Conservation (phyloP, 1,140 invertebrate species). For the Cryptotermes secundus region DNA sequence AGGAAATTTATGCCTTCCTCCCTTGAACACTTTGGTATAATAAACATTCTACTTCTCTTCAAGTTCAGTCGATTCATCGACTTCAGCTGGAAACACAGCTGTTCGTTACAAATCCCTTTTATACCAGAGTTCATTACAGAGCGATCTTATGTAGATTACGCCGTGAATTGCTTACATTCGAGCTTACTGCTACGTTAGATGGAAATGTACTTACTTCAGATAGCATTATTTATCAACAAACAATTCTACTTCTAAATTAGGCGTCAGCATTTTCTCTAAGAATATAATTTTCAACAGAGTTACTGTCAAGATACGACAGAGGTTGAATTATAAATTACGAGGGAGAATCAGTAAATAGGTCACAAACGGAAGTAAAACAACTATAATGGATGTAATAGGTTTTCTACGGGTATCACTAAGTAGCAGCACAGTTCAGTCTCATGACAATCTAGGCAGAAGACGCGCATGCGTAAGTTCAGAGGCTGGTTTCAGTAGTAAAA, state of each 20-base stretch:
- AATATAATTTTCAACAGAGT: too few relatives aligned
- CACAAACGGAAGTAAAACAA: too few relatives aligned
- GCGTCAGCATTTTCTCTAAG: not conserved
- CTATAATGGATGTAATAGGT: too few relatives aligned
- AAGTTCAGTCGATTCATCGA: not conserved
- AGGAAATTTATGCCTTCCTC: too few relatives aligned
- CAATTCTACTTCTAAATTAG: not conserved
- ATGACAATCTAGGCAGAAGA: too few relatives aligned
- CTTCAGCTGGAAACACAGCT: not conserved
- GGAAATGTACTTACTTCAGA: not conserved
- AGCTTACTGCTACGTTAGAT: not conserved
- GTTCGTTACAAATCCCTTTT: not conserved
- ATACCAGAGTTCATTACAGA: not conserved
- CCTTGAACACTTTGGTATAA: not conserved
- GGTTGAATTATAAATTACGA: too few relatives aligned
- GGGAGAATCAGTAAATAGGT: too few relatives aligned
- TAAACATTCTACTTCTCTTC: not conserved
- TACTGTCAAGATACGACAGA: too few relatives aligned
- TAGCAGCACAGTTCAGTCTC: too few relatives aligned
- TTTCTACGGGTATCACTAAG: too few relatives aligned
- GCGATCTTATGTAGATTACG: not conserved
- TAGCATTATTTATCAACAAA: not conserved
- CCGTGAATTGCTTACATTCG: not conserved
- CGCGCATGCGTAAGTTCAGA: too few relatives aligned
- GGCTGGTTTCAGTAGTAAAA: too few relatives aligned